Percentiles rank a stretch among this genome's conserved stretches.
Evolutionary conservation across 2,113 vertebrate species (phyloP).

Genomic region (Agapornis roseicollis): DNA sequence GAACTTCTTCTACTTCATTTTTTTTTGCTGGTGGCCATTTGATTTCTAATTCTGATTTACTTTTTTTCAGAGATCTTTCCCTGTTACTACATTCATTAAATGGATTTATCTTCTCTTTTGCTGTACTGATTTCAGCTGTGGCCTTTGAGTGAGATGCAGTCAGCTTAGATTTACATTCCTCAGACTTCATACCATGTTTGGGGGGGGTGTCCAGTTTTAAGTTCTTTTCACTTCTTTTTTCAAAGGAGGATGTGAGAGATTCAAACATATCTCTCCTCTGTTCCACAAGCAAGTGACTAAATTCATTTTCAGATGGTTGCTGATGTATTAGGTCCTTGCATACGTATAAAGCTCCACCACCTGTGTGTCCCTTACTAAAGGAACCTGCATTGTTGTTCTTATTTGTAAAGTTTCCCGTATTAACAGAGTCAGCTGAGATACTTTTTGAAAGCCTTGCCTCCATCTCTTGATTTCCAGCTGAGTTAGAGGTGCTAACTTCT

Average conservation of each 20-base stretch:
- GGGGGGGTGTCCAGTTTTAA: background rate
- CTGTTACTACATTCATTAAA: background rate
- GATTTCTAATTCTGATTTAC: conserved; percentile 3
- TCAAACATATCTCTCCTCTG: background rate
- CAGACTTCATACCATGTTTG: background rate
- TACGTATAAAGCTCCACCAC: background rate
- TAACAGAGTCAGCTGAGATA: background rate
- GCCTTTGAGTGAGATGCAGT: background rate
- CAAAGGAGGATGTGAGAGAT: background rate
- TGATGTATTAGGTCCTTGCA: background rate
- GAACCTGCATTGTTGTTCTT: conserved; percentile 81
- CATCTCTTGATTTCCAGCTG: conserved; percentile 23
- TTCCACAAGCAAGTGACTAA: background rate
- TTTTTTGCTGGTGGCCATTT: background rate
- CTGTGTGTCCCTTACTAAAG: background rate
- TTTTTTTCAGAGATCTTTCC: background rate
- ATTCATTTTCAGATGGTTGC: background rate
- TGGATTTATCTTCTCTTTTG: conserved; percentile 1
- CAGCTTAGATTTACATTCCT: background rate
- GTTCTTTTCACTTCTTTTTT: background rate
- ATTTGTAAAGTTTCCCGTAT: conserved; percentile 62
- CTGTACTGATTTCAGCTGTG: background rate
- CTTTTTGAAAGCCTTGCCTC: conserved; percentile 5
- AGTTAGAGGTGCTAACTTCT: conserved; percentile 52
- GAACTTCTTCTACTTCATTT: background rate